phyloP scores from a whole-genome alignment of 2,888 invertebrate genomes.

The Baronia brevicornis region DNA sequence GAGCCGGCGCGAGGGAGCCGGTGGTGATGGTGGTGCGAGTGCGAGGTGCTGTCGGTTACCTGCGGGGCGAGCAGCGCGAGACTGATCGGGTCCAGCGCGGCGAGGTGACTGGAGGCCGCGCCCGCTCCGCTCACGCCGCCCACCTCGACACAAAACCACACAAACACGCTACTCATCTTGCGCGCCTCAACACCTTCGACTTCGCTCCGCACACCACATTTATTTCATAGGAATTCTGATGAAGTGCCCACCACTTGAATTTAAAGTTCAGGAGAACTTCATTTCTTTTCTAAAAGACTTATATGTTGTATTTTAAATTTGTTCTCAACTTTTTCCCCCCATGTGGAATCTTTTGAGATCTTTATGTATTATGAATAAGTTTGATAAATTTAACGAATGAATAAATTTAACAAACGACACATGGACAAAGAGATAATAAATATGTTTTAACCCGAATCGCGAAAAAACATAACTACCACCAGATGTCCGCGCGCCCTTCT shows the following conservation, averaged over 20 bases:
- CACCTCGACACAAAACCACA: conserved; percentile 77
- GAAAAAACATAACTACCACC: not conserved
- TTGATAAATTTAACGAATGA: no score
- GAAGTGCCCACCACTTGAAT: no score
- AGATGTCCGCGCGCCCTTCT: conserved; percentile 1
- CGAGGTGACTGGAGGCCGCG: conserved; percentile 72
- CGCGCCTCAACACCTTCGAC: conserved; percentile 39
- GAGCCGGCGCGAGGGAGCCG: conserved; percentile 31
- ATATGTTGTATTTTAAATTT: no score
- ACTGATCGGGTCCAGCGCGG: conserved; percentile 75
- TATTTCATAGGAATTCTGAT: not conserved
- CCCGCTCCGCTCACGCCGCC: conserved; percentile 75
- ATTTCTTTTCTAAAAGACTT: no score
- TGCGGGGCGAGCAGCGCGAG: conserved; percentile 73
- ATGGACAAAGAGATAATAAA: no score
- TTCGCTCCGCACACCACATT: conserved; percentile 41
- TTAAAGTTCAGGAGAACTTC: no score
- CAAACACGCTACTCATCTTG: conserved; percentile 74
- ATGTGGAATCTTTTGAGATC: conserved; percentile 1
- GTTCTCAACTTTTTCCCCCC: conserved; percentile 1
- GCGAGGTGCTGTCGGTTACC: conserved; percentile 46
- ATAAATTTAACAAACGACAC: no score
- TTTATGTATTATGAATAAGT: conserved; percentile 12
- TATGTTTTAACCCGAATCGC: no score
- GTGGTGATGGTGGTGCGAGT: no score